Evolutionary conservation across 35 echinoderm and acorn worm genomes (phyloP), one percentile per base, ranked within the genome.

Genomic region (Patiria miniata): DNA sequence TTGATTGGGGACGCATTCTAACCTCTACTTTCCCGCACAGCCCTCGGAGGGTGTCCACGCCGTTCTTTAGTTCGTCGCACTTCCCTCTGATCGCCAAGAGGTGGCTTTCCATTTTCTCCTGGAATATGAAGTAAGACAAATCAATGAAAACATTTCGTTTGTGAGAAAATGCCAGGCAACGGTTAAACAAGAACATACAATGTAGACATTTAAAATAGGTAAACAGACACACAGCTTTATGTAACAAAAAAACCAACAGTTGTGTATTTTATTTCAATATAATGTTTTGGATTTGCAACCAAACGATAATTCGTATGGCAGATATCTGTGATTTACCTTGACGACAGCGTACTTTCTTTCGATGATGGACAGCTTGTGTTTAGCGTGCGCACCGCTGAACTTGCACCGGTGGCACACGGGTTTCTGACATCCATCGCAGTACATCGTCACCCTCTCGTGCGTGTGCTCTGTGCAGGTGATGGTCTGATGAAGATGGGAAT

Each of bases 381-480:
- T 85, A 6, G 83, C 87, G 78, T 99, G 96, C 7, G 69, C 83
- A 32, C 93, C 96, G 56, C 86, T 95, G 60, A 92, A 94, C 69
- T 99, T 99, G 52, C 96, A 99, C 57, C 87, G 59, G 53, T 89
- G 93, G 42, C 96, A 99, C 19, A 94, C 93, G 52, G 96, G 96
- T 77, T 92, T 94, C 77, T 99, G 93, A 44, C 96, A 99, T 17
- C 92, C 96, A 54, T 99, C 96, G 53, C 96, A 99, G 54, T 99
- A 99, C 92, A 94, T 91, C 0, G 92, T 94, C 4, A 99, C 85
- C 80, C 83, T 91, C 78, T 99, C 96, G 17, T 88, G 87, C 8
- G 89, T 86, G 54, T 99, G 96, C 36, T 99, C 96, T 32, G 91
- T 91, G 80, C 96, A 99, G 51, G 86, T 99, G 21, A 99, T 83